These are phyloP conservation scores for Astropecten irregularis DNA, from an alignment of 53 echinoderm and acorn worm species.

Conservation along the genomic window DNA sequence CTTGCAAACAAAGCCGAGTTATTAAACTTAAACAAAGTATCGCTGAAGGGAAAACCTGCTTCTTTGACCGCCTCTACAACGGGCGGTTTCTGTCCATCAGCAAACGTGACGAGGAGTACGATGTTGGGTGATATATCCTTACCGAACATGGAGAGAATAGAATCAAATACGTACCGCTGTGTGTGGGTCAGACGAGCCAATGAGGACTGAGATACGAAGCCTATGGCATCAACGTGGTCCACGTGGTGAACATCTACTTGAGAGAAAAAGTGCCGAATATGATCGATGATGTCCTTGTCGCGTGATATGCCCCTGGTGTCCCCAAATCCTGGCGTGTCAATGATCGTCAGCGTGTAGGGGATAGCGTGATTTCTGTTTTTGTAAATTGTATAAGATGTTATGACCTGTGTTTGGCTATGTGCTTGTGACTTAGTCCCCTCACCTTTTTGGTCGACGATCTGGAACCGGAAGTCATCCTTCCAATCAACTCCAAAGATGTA, in stretches of 20 bases:
- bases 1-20: slow-evolving; percentile 38
- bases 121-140: slow-evolving; percentile 67
- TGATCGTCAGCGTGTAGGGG: slow-evolving; percentile 60
- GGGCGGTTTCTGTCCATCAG: slow-evolving; percentile 59
- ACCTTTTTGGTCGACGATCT: slow-evolving; percentile 47
- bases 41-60: slow-evolving; percentile 40
- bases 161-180: slow-evolving; percentile 61
- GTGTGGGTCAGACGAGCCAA: slow-evolving; percentile 53
- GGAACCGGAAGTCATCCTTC: slow-evolving; percentile 67
- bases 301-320: slow-evolving; percentile 70
- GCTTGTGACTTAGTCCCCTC: slow-evolving; percentile 41
- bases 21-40: slow-evolving; percentile 56
- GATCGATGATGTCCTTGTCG: slow-evolving; percentile 65
- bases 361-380: slow-evolving; percentile 2
- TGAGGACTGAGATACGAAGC: slow-evolving; percentile 63
- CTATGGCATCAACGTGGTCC: slow-evolving; percentile 73
- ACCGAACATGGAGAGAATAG: slow-evolving; percentile 61
- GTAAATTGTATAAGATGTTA: slow-evolving; percentile 61
- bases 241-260: slow-evolving; percentile 14
- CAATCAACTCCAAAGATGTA: slow-evolving; percentile 63
- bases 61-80: slow-evolving; percentile 46
- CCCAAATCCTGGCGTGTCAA: slow-evolving; percentile 71
- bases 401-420: slow-evolving; percentile 59
- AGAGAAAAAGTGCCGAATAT: slow-evolving; percentile 59
- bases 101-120: slow-evolving; percentile 57